Percentiles rank a stretch among this genome's conserved stretches.
Conservation (phyloP, 1,140 invertebrate species). For the Chionoecetes opilio region DNA sequence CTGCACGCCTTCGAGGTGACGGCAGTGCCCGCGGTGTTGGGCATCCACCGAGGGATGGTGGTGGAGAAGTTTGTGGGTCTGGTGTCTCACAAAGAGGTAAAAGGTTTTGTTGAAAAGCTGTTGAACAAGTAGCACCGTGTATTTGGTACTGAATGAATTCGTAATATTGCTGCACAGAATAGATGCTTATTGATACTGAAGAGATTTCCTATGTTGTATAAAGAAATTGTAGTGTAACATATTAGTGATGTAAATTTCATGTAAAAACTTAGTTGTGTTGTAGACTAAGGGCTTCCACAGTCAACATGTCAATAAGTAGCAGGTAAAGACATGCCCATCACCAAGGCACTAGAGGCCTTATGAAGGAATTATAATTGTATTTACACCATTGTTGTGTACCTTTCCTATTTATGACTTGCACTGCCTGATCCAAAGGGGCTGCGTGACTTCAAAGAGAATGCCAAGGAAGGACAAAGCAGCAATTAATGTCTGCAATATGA, state of each 20-base stretch:
- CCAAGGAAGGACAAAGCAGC: too few species aligned
- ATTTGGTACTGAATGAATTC: slow-evolving; percentile 19
- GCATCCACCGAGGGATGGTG: slow-evolving; percentile 73
- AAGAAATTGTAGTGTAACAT: not conserved
- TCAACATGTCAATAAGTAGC: not conserved
- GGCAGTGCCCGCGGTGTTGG: slow-evolving; percentile 80
- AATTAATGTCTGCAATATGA: too few species aligned
- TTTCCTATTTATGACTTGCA: too few species aligned
- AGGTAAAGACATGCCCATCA: not conserved
- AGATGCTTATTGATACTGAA: not conserved
- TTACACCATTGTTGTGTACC: not conserved
- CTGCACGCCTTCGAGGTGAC: slow-evolving; percentile 77
- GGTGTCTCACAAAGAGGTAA: slow-evolving; percentile 77
- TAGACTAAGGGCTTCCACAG: not conserved
- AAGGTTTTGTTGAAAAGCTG: slow-evolving; percentile 79
- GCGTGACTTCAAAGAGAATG: too few species aligned
- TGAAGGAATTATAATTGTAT: slow-evolving; percentile 22
- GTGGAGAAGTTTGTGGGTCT: slow-evolving; percentile 81
- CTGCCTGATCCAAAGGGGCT: too few species aligned
- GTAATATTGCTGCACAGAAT: not conserved
- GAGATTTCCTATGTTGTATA: not conserved
- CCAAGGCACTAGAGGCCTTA: slow-evolving; percentile 21
- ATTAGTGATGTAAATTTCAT: not conserved
- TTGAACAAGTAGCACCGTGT: slow-evolving; percentile 43
- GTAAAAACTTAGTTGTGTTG: not conserved